Conservation (phyloP, 2,113 vertebrate genomes). For the Epinephelus fuscoguttatus region DNA sequence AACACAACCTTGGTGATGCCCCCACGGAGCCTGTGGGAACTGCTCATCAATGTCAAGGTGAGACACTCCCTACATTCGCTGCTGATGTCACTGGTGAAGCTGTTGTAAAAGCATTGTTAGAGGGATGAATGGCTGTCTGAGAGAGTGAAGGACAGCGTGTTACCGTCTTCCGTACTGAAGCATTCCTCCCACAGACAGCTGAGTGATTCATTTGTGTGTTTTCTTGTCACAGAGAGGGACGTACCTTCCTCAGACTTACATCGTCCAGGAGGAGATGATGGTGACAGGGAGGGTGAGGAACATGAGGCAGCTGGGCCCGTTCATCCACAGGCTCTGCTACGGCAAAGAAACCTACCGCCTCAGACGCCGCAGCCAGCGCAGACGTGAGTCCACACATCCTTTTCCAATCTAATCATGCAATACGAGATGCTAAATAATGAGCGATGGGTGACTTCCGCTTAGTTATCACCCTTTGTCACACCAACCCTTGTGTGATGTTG, state of each 20-base stretch:
- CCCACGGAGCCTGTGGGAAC: slow-evolving; percentile 94
- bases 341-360: slow-evolving; percentile 95
- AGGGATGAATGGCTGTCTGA: slow-evolving; percentile 29
- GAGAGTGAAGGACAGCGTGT: slow-evolving; percentile 24
- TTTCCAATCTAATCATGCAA: not conserved
- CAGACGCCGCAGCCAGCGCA: slow-evolving; percentile 83
- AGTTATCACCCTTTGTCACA: slow-evolving; percentile 15
- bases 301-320: slow-evolving; percentile 92
- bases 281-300: slow-evolving; percentile 90
- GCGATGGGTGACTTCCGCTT: slow-evolving; percentile 8
- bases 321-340: slow-evolving; percentile 92
- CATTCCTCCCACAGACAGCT: slow-evolving; percentile 19
- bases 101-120: slow-evolving; percentile 8
- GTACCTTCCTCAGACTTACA: slow-evolving; percentile 95
- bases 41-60: slow-evolving; percentile 94
- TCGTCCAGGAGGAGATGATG: slow-evolving; percentile 95
- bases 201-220: slow-evolving; percentile 57
- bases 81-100: not conserved
- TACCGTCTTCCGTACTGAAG: slow-evolving; percentile 22
- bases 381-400: slow-evolving; percentile 85
- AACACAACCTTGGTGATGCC: slow-evolving; percentile 94
- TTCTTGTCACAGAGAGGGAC: slow-evolving; percentile 88
- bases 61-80: slow-evolving; percentile 12
- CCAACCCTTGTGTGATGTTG: slow-evolving; percentile 15
- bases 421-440: slow-evolving; percentile 22